phyloP scores from a whole-genome alignment of 92 coral and sea anemone genomes.

The Parazoanthus atlanticus region DNA sequence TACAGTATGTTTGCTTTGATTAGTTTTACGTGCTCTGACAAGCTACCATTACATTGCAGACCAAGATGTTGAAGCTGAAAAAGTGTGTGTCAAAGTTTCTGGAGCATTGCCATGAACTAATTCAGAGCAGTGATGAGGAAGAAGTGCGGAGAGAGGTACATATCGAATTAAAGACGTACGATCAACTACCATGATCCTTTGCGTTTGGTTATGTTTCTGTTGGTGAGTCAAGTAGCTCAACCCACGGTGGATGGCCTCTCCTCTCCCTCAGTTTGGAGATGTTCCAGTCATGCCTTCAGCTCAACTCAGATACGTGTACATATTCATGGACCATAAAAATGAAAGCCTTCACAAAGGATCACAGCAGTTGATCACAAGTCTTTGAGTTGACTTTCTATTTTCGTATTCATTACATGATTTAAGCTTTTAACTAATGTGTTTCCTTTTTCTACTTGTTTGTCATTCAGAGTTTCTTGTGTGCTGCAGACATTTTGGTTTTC shows the following conservation, averaged over 20 bases:
- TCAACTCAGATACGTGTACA: too few relatives aligned
- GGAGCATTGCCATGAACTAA: conserved; percentile 72
- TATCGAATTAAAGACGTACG: background rate
- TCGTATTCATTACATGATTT: background rate
- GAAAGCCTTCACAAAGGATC: too few relatives aligned
- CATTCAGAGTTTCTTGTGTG: conserved; percentile 79
- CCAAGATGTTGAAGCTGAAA: conserved; percentile 57
- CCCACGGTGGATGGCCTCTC: background rate
- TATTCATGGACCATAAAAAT: too few relatives aligned
- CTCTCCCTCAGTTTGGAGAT: background rate
- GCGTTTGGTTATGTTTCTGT: background rate
- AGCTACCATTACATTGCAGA: conserved; percentile 33
- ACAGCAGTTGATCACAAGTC: too few relatives aligned
- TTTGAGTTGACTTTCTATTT: too few relatives aligned
- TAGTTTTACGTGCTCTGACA: background rate
- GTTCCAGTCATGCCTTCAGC: too few relatives aligned
- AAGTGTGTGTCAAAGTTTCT: conserved; percentile 69
- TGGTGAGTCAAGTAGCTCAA: background rate
- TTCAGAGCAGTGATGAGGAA: conserved; percentile 62
- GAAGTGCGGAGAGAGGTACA: conserved; percentile 72
- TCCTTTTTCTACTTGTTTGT: background rate
- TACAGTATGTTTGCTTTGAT: too few relatives aligned
- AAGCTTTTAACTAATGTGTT: background rate
- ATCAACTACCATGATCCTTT: background rate
- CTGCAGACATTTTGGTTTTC: conserved; percentile 78